phyloP scores from a whole-genome alignment of 2,797 vertebrate genomes.

The Gila robusta region DNA sequence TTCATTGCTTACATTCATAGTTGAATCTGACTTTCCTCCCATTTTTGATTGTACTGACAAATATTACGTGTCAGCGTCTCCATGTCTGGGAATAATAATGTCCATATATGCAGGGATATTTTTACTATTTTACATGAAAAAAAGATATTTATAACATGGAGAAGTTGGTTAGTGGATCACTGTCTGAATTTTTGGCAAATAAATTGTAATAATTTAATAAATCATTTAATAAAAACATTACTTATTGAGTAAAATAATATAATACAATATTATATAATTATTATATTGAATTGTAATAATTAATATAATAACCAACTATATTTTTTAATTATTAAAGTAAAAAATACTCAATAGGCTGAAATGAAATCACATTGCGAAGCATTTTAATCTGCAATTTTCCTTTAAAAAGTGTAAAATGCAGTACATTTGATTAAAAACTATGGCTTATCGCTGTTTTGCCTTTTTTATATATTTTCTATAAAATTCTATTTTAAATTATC shows the following conservation, averaged over 20 bases:
- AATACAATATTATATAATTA: neutral
- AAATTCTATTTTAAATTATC: neutral
- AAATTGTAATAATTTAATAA: neutral
- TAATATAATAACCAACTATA: neutral
- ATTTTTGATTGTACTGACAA: neutral
- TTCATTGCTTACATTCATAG: neutral
- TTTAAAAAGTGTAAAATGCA: neutral
- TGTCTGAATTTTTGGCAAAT: constrained; percentile 8
- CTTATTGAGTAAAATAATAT: neutral
- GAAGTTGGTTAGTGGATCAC: neutral
- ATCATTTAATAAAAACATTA: neutral
- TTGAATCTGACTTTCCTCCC: neutral
- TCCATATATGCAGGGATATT: neutral
- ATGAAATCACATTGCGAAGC: neutral
- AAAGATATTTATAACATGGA: neutral
- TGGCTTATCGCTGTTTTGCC: neutral
- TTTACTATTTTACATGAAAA: neutral
- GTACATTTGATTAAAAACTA: neutral
- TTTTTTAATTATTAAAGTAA: neutral
- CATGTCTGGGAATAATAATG: neutral
- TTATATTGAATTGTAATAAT: neutral
- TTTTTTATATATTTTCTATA: neutral
- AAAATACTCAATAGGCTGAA: neutral
- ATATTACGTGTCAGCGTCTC: neutral
- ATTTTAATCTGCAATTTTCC: neutral